Conservation (phyloP, 2,797 vertebrate species). For the Pseudomugil tenellus region DNA sequence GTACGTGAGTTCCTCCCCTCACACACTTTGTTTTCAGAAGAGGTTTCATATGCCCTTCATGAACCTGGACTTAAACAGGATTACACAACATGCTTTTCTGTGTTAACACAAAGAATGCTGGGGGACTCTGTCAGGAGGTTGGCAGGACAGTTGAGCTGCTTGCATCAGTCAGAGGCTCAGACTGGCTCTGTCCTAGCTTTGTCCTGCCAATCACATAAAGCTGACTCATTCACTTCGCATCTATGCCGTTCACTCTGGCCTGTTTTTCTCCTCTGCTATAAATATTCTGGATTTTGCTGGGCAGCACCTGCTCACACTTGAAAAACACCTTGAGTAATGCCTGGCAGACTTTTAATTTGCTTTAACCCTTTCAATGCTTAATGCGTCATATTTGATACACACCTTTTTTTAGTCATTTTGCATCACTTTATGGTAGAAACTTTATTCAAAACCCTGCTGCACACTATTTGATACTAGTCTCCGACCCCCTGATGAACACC, state of each 20-base stretch:
- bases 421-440: no score
- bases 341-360: slow-evolving; percentile 8
- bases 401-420: no score
- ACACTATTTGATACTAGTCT: no score
- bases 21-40: not conserved
- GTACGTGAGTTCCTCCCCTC: not conserved
- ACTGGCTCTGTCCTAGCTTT: slow-evolving; percentile 57
- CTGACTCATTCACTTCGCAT: slow-evolving; percentile 25
- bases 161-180: slow-evolving; percentile 61
- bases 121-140: slow-evolving; percentile 43
- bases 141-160: slow-evolving; percentile 52
- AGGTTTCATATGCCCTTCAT: not conserved
- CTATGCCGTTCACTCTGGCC: slow-evolving; percentile 8
- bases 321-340: slow-evolving; percentile 8
- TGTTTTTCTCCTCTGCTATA: slow-evolving; percentile 15
- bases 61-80: slow-evolving; percentile 11
- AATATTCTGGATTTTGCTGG: slow-evolving; percentile 25
- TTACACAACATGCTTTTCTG: slow-evolving; percentile 44
- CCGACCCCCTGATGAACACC: no score
- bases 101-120: slow-evolving; percentile 42
- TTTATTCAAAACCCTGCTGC: no score
- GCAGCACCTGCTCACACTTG: slow-evolving; percentile 19
- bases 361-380: no score
- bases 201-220: slow-evolving; percentile 34
- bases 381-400: no score